A percentile compares a stretch with the other conserved stretches of the same genome.
Evolutionary conservation across 2,888 invertebrate genomes (phyloP).

Genomic region (Buathra laborator): DNA sequence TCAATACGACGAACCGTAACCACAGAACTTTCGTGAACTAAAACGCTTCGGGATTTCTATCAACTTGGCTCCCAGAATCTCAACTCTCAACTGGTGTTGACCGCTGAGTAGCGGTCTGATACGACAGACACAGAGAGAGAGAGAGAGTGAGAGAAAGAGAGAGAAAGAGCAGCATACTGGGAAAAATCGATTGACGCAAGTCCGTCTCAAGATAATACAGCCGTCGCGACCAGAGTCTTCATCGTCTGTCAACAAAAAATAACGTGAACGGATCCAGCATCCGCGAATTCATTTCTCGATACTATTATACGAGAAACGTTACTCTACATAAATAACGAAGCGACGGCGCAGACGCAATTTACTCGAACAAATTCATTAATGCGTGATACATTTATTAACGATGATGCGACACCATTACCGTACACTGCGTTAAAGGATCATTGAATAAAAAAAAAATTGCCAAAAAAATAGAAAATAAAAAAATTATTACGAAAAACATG

Average conservation of each 20-base stretch:
- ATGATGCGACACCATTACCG: neutral
- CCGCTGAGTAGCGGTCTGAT: conserved; percentile 35
- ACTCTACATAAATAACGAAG: neutral
- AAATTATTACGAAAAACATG: neutral
- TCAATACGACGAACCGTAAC: neutral
- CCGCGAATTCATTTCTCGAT: conserved; percentile 49
- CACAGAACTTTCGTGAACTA: neutral
- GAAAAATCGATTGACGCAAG: conserved; percentile 82
- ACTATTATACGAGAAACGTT: conserved; percentile 1
- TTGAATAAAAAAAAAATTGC: too few species aligned
- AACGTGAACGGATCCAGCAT: conserved; percentile 50
- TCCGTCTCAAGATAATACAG: conserved; percentile 73
- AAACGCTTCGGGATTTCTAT: neutral
- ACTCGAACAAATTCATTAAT: neutral
- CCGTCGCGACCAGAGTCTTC: conserved; percentile 70
- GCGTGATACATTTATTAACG: neutral
- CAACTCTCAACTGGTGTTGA: conserved; percentile 60
- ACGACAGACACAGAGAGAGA: conserved; percentile 24
- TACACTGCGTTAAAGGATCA: too few species aligned
- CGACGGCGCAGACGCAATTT: neutral
- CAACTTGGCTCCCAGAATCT: conserved; percentile 60
- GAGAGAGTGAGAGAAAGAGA: conserved; percentile 14
- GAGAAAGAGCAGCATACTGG: conserved; percentile 48
- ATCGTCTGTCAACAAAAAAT: conserved; percentile 61
- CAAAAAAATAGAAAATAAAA: too few species aligned